phyloP scores from a whole-genome alignment of 2,888 invertebrate genomes.

The Folsomia candida region DNA sequence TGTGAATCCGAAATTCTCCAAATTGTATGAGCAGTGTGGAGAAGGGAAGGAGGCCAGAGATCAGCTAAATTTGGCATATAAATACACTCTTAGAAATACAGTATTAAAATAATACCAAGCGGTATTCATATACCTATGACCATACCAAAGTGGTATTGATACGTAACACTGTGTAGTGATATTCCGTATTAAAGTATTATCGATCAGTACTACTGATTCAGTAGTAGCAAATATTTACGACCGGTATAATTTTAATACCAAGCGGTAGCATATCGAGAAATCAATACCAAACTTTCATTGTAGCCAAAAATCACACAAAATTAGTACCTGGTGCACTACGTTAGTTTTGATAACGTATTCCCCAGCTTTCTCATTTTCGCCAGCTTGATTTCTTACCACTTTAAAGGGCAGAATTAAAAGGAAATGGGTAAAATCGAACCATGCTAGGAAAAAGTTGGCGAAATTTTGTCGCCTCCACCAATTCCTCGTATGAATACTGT shows the following conservation, averaged over 20 bases:
- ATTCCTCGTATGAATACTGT: no score
- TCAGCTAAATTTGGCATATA: background rate
- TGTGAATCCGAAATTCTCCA: background rate
- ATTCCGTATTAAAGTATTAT: no score
- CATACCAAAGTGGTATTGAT: no score
- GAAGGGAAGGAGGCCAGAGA: background rate
- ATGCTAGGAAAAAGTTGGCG: background rate
- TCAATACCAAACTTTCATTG: no score
- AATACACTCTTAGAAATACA: no score
- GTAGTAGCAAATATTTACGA: no score
- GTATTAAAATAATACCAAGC: no score
- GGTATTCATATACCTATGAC: no score
- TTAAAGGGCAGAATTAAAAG: background rate
- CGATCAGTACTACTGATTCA: no score
- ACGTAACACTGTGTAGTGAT: no score
- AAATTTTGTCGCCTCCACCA: background rate
- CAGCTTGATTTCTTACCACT: background rate
- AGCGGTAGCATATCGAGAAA: no score
- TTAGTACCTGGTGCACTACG: background rate
- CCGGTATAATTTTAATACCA: background rate
- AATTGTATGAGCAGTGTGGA: background rate
- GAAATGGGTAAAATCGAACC: background rate
- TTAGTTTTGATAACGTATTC: background rate
- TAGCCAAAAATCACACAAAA: no score
- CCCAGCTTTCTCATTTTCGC: background rate